These are phyloP conservation scores for Drosophila baimaii DNA, from an alignment of 1,140 invertebrate genomes.

Conservation along the genomic window DNA sequence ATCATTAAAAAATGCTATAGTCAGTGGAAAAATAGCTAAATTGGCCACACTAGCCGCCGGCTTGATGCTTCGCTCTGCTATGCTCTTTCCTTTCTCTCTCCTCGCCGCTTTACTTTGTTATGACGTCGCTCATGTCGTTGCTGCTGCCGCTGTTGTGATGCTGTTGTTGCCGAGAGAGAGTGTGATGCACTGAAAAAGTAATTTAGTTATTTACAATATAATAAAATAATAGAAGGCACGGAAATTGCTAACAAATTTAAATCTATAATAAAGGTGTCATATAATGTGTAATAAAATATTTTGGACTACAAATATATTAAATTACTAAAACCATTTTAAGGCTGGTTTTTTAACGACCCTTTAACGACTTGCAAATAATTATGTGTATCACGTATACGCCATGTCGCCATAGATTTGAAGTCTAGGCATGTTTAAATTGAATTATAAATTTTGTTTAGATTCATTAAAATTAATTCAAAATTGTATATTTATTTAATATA, in stretches of 20 bases:
- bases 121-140: constrained; percentile 2
- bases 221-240: too few relatives aligned
- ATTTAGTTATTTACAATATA: background rate
- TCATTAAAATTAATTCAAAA: too few relatives aligned
- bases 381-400: constrained; percentile 4
- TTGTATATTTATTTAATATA: too few relatives aligned
- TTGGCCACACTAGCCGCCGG: too few relatives aligned
- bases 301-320: too few relatives aligned
- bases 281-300: background rate
- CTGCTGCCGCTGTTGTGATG: constrained; percentile 8
- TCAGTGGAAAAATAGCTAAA: too few relatives aligned
- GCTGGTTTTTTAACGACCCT: too few relatives aligned
- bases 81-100: constrained; percentile 4
- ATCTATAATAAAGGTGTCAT: background rate
- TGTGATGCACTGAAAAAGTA: constrained; percentile 6
- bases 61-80: constrained; percentile 10
- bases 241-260: background rate
- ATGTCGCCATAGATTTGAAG: background rate
- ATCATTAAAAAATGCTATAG: too few relatives aligned
- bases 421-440: background rate
- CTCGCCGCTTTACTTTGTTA: constrained; percentile 7
- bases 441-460: accelerated
- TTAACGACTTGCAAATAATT: too few relatives aligned
- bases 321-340: too few relatives aligned
- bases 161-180: constrained; percentile 25